Evolutionary conservation across 1,140 invertebrate genomes (phyloP).

Genomic region (Coptotermes formosanus): DNA sequence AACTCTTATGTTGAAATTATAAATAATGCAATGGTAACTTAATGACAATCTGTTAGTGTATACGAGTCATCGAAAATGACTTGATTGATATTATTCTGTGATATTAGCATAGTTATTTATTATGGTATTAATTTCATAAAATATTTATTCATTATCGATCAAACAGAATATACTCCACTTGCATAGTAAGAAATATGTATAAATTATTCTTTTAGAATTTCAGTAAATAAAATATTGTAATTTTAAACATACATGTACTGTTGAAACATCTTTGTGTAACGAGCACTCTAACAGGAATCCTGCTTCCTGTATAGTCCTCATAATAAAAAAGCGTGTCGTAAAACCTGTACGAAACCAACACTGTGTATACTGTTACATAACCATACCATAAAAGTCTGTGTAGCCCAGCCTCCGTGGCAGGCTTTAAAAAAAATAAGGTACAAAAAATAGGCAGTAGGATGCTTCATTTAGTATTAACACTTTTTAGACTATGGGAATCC

Average conservation of each 20-base stretch:
- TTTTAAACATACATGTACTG: background rate
- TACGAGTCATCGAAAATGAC: background rate
- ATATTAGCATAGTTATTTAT: background rate
- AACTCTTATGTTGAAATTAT: no score
- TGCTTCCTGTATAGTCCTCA: background rate
- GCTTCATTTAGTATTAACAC: no score
- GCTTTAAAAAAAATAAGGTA: no score
- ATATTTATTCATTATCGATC: background rate
- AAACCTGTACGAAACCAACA: no score
- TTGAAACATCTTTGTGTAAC: no score
- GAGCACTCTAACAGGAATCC: background rate
- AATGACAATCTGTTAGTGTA: background rate
- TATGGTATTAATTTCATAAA: background rate
- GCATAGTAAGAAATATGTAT: background rate
- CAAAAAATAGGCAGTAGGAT: no score
- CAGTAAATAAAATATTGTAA: slow-evolving; percentile 5
- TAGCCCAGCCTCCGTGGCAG: no score
- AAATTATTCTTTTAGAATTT: background rate
- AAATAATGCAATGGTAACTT: background rate
- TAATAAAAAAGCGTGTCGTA: background rate
- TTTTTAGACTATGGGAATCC: no score
- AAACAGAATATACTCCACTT: background rate
- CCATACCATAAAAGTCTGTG: no score
- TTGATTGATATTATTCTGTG: background rate
- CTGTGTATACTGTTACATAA: no score